Evolutionary conservation across 2,113 vertebrate species (phyloP).

Genomic region (Pachypanchax playfairii): DNA sequence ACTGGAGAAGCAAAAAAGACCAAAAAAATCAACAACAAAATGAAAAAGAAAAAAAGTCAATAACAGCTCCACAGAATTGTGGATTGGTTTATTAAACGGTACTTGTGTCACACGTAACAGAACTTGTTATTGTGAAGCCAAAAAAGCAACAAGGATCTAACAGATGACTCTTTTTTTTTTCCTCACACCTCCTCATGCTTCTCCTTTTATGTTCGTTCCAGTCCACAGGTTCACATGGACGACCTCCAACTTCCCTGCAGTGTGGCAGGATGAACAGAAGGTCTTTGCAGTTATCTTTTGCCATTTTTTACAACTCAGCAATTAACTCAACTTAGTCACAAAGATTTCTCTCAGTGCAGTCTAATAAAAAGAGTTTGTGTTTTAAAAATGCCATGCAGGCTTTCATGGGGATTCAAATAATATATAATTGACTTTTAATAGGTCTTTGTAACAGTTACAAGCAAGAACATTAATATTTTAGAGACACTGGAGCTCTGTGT

Average conservation of each 20-base stretch:
- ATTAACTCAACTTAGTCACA: constrained; percentile 68
- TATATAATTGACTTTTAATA: constrained; percentile 70
- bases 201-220: constrained; percentile 53
- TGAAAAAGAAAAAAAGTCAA: too few species aligned
- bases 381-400: constrained; percentile 39
- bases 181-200: constrained; percentile 32
- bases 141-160: constrained; percentile 37
- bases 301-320: constrained; percentile 62
- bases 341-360: constrained; percentile 59
- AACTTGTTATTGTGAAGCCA: constrained; percentile 31
- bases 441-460: constrained; percentile 55
- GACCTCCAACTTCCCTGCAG: constrained; percentile 62
- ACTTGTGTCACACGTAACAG: constrained; percentile 28
- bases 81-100: neutral
- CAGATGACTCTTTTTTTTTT: constrained; percentile 27
- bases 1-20: neutral
- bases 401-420: constrained; percentile 48
- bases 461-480: constrained; percentile 57
- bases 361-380: constrained; percentile 46
- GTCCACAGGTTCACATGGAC: constrained; percentile 70
- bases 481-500: constrained; percentile 30
- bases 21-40: too few species aligned
- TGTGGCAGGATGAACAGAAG: constrained; percentile 60
- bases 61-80: too few species aligned
- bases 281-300: constrained; percentile 63